These are phyloP conservation scores for Drosophila rubida DNA, from an alignment of 2,888 invertebrate genomes.

Conservation along the genomic window DNA sequence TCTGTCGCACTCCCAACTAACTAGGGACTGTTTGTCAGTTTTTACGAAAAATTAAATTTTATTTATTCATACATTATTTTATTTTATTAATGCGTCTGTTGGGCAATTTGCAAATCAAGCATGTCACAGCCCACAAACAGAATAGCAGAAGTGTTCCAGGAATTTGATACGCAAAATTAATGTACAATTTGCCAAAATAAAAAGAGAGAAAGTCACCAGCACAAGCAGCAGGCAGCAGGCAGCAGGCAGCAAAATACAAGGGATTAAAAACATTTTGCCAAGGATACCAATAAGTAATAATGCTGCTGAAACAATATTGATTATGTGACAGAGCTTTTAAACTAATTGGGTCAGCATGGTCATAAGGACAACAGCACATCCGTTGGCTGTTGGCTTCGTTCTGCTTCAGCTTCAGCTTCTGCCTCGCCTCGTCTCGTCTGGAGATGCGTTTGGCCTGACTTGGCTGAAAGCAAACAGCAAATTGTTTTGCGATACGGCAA, in stretches of 20 bases:
- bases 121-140: slow-evolving; percentile 17
- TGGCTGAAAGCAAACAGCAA: slow-evolving; percentile 58
- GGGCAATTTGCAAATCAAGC: slow-evolving; percentile 52
- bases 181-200: not conserved
- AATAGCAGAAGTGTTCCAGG: slow-evolving; percentile 7
- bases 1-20: slow-evolving; percentile 7
- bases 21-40: slow-evolving; percentile 67
- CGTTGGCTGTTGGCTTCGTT: not conserved
- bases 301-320: slow-evolving; percentile 42
- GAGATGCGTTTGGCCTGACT: slow-evolving; percentile 27
- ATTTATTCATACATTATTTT: slow-evolving; percentile 71
- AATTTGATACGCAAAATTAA: slow-evolving; percentile 13
- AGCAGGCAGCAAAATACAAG: not conserved
- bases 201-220: not conserved
- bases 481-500: slow-evolving; percentile 40
- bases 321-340: slow-evolving; percentile 44
- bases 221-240: too few relatives aligned
- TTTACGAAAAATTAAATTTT: slow-evolving; percentile 74
- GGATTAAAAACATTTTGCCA: slow-evolving; percentile 11
- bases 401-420: not conserved
- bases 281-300: slow-evolving; percentile 12
- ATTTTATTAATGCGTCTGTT: slow-evolving; percentile 61
- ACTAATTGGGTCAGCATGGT: slow-evolving; percentile 61
- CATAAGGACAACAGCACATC: slow-evolving; percentile 38
- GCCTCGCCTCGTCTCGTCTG: not conserved